Base-by-base conservation (phyloP, 2,113 vertebrate genomes). In the Ailurus styani region DNA sequence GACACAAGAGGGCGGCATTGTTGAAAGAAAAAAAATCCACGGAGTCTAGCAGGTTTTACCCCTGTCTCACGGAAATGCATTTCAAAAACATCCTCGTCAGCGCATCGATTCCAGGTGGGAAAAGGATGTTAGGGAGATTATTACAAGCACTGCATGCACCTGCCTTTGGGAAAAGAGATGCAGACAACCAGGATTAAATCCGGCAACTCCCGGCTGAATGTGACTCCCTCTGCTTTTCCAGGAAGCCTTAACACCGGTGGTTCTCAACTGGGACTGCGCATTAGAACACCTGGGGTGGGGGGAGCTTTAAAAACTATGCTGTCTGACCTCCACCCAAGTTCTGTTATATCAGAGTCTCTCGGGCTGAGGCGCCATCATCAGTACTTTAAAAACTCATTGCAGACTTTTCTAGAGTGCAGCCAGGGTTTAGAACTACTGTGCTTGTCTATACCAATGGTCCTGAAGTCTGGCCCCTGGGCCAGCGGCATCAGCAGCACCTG, bases 1-100 rank as follows among this genome's bases (percentile, higher is more conserved):
- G 70, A 94, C 99, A 98, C 97, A 94, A 98, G 99, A 98, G 98
- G 98, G 98, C 98, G 97, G 97, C 97, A 97, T 97, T 87, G 98
- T 0, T 17, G 90, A 96, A 96, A 97, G 97, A 96, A 72, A 95
- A 68, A 96, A 83, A 81, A 45, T 50, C 11, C 42, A 29, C 10
- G 0, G 4, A 10, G 3, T 20, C 17, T 42, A 29, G 5, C 18
- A 12, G n/a, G 37, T 50, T 82, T 50, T 37, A 11, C 31, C 21
- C 11, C 54, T 2, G 8, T 7, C 3, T 70, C 34, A 27, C 6
- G 4, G 60, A 78, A 91, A 75, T 5, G 7, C 21, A 6, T 17
- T 75, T 84, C 42, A 45, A 87, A 89, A 86, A 23, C n/a, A 31
- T 88, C 60, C 55, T 17, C 27, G 17, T 27, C 54, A 75, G 9